Conservation (phyloP, 2,888 invertebrate genomes). For the Subacronicta megacephala region DNA sequence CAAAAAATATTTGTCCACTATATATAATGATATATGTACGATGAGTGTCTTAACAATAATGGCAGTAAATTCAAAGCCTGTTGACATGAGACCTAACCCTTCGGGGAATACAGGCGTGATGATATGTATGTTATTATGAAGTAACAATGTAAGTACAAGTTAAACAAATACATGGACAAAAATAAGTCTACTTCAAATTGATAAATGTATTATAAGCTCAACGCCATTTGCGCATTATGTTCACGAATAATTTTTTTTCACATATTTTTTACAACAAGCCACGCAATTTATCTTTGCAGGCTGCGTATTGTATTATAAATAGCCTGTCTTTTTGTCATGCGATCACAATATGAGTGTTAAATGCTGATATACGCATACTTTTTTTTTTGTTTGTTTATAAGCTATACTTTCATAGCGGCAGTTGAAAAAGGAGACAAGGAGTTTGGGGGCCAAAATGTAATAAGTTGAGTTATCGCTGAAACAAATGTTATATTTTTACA, state of each 20-base stretch:
- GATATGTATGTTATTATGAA: no score
- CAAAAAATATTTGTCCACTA: no score
- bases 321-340: slow-evolving; percentile 45
- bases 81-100: no score
- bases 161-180: slow-evolving; percentile 24
- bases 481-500: no score
- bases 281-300: slow-evolving; percentile 48
- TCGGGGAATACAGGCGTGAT: no score
- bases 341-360: slow-evolving; percentile 43
- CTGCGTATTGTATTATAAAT: slow-evolving; percentile 54
- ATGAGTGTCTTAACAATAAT: no score
- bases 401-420: no score
- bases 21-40: no score
- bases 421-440: no score
- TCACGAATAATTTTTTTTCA: slow-evolving; percentile 52
- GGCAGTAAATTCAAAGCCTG: no score
- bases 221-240: slow-evolving; percentile 46
- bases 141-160: neutral
- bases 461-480: no score
- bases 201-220: slow-evolving; percentile 46
- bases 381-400: neutral
- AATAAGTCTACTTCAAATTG: slow-evolving; percentile 51
- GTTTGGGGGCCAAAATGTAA: no score
- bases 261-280: slow-evolving; percentile 56
- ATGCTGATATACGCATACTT: slow-evolving; percentile 14